Evolutionary conservation across 1,140 invertebrate genomes (phyloP), one percentile per base, ranked within the genome.

Genomic region (Hormaphis cornu): DNA sequence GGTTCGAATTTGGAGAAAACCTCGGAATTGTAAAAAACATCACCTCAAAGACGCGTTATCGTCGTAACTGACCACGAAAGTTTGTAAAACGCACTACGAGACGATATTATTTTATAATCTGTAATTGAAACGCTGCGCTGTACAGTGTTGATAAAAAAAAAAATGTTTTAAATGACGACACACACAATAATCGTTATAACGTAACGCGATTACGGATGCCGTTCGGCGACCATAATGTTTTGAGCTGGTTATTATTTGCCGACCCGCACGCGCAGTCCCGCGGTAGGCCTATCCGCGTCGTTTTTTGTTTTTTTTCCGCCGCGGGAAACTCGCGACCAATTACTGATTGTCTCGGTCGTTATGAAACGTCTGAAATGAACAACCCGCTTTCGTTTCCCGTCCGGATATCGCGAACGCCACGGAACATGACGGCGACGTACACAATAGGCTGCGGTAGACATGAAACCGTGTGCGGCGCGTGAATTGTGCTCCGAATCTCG

Each of bases 331-430:
- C 44, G 33, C 48, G 22, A 66, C 18, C 61, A 66, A 66, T 66
- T 66, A 66, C 61, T 22, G 61, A 66, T 66, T 66, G 50, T 33
- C 50, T 33, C 61, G 61, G 61, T 66, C 24, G 44, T 66, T 66
- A 66, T 33, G 50, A 66, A 48, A 66, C 22, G 28, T 66, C 50
- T 50, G 61, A 66, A 66, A 44, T 48, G 61, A 50, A 48, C 33
- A n/a, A n/a, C 50, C 61, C 30, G 5, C 61, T 66, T 66, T 66
- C 61, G 61, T 66, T 66, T 66, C 61, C 42, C 54, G 54, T 58
- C 16, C 54, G 54, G 54, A 4, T 22, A 46, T 22, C 18, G 20
- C 46, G 46, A 14, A 6, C 35, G 20, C 22, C 56, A 10, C 22
- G 33, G 2, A 16, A 44, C 44, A 61, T 8, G 3, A 9, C 7